Percentiles rank a stretch among this genome's conserved stretches.
Conservation (phyloP, 1,140 invertebrate species). For the Cecropterus lyciades region DNA sequence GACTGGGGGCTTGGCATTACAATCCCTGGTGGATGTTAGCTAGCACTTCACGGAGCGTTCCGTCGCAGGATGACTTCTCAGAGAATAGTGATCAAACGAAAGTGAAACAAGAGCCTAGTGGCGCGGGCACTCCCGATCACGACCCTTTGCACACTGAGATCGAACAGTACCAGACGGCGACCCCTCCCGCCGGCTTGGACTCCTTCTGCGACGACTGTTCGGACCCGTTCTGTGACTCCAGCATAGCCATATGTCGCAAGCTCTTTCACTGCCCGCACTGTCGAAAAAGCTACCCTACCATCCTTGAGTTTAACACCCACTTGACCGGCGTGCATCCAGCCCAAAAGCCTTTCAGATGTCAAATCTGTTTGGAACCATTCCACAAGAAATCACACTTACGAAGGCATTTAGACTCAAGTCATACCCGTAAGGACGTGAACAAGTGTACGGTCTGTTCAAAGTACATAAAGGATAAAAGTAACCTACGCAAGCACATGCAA, state of each 20-base stretch:
- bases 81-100: constrained; percentile 78
- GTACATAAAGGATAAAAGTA: constrained; percentile 84
- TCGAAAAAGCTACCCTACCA: constrained; percentile 82
- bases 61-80: constrained; percentile 74
- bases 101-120: constrained; percentile 78
- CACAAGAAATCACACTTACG: constrained; percentile 80
- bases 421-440: constrained; percentile 83
- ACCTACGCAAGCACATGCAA: constrained; percentile 84
- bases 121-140: constrained; percentile 67
- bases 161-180: constrained; percentile 67
- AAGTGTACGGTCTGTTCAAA: constrained; percentile 84
- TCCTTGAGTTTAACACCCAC: constrained; percentile 82
- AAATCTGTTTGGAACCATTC: constrained; percentile 83
- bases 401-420: constrained; percentile 79
- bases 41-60: constrained; percentile 72
- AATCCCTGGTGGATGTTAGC: constrained; percentile 85
- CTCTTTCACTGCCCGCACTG: constrained; percentile 83
- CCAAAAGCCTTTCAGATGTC: constrained; percentile 83
- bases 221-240: constrained; percentile 82
- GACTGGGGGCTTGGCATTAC: constrained; percentile 79
- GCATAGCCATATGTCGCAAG: constrained; percentile 75
- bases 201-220: constrained; percentile 83
- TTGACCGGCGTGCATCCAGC: constrained; percentile 81
- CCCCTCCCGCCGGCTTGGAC: constrained; percentile 72
- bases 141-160: constrained; percentile 68